Evolutionary conservation across 2,888 invertebrate species (phyloP), one percentile per base, ranked within the genome.

Genomic region (Hypomecis atomaria): DNA sequence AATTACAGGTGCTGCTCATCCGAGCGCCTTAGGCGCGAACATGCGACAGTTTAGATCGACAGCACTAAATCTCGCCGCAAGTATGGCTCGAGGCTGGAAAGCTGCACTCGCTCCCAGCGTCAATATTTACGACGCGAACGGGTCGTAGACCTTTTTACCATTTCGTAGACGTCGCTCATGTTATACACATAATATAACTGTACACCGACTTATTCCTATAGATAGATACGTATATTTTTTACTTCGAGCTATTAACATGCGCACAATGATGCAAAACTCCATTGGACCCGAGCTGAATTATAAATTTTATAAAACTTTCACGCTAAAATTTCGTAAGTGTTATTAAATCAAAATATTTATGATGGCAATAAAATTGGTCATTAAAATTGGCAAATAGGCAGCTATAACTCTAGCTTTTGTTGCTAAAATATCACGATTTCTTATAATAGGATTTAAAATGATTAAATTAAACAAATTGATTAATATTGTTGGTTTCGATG

Each of bases 1-100:
- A 88, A 88, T 88, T 86, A 84, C 87, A 87, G 85, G 85, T 86
- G 83, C 82, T 82, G 78, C 81, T 83, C 82, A 82, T 78, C 78
- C 73, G 70, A 71, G 70, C 74, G 76, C 76, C 74, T 72, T 77
- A 70, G 71, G 70, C 72, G 75, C 71, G 72, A 80, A 76, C 78
- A 75, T 72, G 74, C 74, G 66, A 76, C 76, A 73, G 81, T 81
- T 85, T 82, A 83, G 82, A 83, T 84, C 74, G 73, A 62, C 70
- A 77, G 80, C 78, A 79, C 72, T 78, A 72, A 80, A 82, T 82
- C 82, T 77, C 55, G 40, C 48, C 52, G 48, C 82, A 75, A 73
- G 81, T 83, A 72, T 70, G 70, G 78, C 85, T 70, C 77, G 82
- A 78, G 58, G 66, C 79, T 83, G 66, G 84, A 85, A 87, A 86